Evolutionary conservation across 2,888 invertebrate species (phyloP).

Genomic region (Athetis lepigone): DNA sequence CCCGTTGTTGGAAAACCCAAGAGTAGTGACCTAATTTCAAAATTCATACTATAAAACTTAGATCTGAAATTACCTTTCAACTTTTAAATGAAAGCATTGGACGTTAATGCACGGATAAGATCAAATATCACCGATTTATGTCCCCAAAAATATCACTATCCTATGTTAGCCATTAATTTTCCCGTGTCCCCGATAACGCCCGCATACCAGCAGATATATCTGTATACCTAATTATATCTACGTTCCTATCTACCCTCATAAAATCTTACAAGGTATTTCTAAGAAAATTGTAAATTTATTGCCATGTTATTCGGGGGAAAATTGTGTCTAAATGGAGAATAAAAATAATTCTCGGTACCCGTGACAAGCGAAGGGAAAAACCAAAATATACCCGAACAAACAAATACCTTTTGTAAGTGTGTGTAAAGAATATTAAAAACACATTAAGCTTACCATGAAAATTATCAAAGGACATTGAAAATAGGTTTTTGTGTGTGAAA

Average conservation of each 20-base stretch:
- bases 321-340: conserved; percentile 30
- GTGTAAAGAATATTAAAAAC: conserved; percentile 58
- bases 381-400: conserved; percentile 46
- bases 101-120: conserved; percentile 45
- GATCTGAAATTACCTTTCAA: conserved; percentile 22
- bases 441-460: conserved; percentile 53
- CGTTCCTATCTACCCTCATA: conserved; percentile 53
- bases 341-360: conserved; percentile 56
- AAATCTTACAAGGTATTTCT: conserved; percentile 60
- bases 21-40: conserved; percentile 19
- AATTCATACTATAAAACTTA: conserved; percentile 1
- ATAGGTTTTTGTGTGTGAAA: conserved; percentile 27
- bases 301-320: conserved; percentile 68
- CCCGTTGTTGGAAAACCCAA: not conserved
- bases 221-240: conserved; percentile 54
- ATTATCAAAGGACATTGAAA: conserved; percentile 24
- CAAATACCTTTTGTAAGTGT: conserved; percentile 35
- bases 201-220: conserved; percentile 49
- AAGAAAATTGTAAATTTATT: conserved; percentile 72
- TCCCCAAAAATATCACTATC: conserved; percentile 42
- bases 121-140: conserved; percentile 49
- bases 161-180: conserved; percentile 54
- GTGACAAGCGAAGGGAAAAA: conserved; percentile 14
- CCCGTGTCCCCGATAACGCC: conserved; percentile 61
- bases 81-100: conserved; percentile 4